Evolutionary conservation across 2,888 invertebrate genomes (phyloP), one percentile per base, ranked within the genome.

Genomic region (Eledona agricola): DNA sequence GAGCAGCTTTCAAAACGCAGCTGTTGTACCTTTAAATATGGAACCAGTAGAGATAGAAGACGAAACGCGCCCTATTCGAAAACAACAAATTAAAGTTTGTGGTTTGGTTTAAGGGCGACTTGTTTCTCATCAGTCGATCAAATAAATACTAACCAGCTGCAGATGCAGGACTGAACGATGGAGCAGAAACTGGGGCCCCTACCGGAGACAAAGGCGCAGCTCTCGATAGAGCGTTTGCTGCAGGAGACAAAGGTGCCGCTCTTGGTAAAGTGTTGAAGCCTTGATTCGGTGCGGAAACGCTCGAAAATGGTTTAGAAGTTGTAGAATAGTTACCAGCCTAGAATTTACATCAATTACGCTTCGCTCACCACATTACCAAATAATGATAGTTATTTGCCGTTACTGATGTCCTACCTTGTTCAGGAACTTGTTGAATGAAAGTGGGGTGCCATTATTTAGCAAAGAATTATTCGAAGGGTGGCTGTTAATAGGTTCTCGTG

Each of bases 251-350:
- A 28, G 65, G 54, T 13, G 64, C 61, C 12, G 61, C 51, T 35
- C 51, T 61, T 20, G 64, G 63, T 12, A 63, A 50, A 22, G 62
- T 62, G 10, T 54, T 52, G 32, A 15, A 52, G 40, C 12, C 29
- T 7, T 57, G 65, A 11, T 83, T 72, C 4, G 84, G 83, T 15
- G 83, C 82, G 23, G 80, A 81, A n/a, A 76, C 74, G 54, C 74
- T 76, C 3, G 75, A 73, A 68, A 85, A 85, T 13, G 84, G 84
- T 71, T 82, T 83, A 23, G 85, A 84, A 1, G 52, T 13, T 9
- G 82, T 83, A 20, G 82, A 80, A 19, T 59, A 56, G 46, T 60
- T 68, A 15, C 58, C 57, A 26, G 58, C 26, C 46, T 55, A 59
- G 46, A 47, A 49, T 7, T 12, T 12, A 32, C 15, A 40, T 15